These are phyloP conservation scores for Nephila pilipes DNA, from an alignment of 1,140 invertebrate species.

Conservation along the genomic window DNA sequence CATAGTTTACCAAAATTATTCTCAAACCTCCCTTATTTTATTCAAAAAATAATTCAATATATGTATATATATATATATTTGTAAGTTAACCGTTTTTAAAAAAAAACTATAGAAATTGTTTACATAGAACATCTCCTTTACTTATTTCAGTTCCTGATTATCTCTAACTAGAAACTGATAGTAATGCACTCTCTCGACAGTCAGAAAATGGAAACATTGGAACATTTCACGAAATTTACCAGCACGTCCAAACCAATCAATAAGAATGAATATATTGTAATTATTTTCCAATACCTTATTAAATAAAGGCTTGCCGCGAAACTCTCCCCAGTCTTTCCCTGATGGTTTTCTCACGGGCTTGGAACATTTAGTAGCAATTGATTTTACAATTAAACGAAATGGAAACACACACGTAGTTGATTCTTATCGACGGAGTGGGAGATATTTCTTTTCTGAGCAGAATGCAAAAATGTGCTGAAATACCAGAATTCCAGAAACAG, in stretches of 20 bases:
- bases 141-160: background rate
- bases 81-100: too few species aligned
- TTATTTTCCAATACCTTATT: conserved; percentile 73
- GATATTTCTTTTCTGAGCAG: background rate
- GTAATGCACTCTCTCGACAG: background rate
- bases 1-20: too few species aligned
- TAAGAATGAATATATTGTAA: conserved; percentile 69
- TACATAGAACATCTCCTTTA: too few species aligned
- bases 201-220: background rate
- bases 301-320: conserved; percentile 62
- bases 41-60: too few species aligned
- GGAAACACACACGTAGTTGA: conserved; percentile 61
- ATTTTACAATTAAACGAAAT: conserved; percentile 70
- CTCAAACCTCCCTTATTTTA: too few species aligned
- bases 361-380: conserved; percentile 64
- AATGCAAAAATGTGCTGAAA: conserved; percentile 42
- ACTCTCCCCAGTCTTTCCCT: conserved; percentile 31
- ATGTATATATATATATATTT: too few species aligned
- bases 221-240: background rate
- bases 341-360: conserved; percentile 40
- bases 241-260: conserved; percentile 56
- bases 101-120: too few species aligned
- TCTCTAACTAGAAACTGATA: background rate
- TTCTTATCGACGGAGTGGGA: conserved; percentile 15
- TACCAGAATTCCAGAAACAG: conserved; percentile 10